These are phyloP conservation scores for Lepus timidus DNA, from an alignment of 2,113 vertebrate species.

Conservation along the genomic window DNA sequence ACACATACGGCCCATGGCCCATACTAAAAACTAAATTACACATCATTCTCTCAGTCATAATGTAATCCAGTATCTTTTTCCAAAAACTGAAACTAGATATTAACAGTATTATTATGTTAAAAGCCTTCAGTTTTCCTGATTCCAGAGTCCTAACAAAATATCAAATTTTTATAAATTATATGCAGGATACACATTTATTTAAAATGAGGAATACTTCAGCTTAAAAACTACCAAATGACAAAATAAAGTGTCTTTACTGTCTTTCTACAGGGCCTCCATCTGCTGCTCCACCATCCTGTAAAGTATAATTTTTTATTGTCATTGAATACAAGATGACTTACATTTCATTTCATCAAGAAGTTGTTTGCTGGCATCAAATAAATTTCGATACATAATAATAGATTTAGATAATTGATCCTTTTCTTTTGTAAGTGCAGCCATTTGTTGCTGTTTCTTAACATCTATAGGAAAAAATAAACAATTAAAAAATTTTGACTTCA, in stretches of 20 bases:
- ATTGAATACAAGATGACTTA: conserved; percentile 84
- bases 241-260: not conserved
- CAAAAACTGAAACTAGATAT: not conserved
- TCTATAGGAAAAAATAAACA: conserved; percentile 86
- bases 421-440: conserved; percentile 90
- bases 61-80: not conserved
- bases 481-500: conserved; percentile 5
- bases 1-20: not conserved
- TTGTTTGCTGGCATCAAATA: conserved; percentile 85
- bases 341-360: conserved; percentile 88
- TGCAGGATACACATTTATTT: conserved; percentile 30
- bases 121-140: conserved; percentile 9
- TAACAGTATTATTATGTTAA: conserved; percentile 9
- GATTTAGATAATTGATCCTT: conserved; percentile 89
- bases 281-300: not conserved
- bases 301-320: not conserved
- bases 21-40: conserved; percentile 34
- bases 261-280: not conserved
- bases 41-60: not conserved
- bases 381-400: conserved; percentile 84
- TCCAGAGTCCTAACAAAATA: conserved; percentile 24
- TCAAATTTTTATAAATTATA: not conserved
- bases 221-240: not conserved
- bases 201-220: conserved; percentile 34
- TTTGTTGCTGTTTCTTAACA: conserved; percentile 91